phyloP scores from a whole-genome alignment of 2,113 vertebrate genomes.

The Empidonax traillii region DNA sequence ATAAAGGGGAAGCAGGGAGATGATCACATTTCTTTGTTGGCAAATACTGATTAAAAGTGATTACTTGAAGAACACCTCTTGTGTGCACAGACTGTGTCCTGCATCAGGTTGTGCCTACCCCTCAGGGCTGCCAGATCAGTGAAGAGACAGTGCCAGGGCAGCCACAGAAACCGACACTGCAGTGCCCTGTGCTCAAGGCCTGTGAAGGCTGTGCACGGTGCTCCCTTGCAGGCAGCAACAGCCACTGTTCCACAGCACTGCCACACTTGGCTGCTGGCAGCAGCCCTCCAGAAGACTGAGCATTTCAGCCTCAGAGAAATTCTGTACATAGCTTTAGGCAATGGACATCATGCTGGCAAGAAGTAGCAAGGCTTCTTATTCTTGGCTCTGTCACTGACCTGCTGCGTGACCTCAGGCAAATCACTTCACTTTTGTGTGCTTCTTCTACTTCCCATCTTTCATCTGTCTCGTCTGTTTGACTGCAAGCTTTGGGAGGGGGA shows the following conservation, averaged over 20 bases:
- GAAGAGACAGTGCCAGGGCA: not conserved
- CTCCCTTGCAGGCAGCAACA: not conserved
- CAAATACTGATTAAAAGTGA: not conserved
- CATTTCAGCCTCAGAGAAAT: conserved; percentile 40
- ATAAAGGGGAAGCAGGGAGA: not conserved
- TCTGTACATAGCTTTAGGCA: conserved; percentile 29
- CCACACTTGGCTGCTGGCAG: not conserved
- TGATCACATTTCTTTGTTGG: not conserved
- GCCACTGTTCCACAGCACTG: not conserved
- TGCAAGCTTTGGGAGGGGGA: conserved; percentile 39
- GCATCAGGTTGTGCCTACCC: not conserved
- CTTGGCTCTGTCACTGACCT: conserved; percentile 41
- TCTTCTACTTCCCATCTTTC: conserved; percentile 16
- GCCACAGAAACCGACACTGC: rapidly evolving
- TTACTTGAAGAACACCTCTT: not conserved
- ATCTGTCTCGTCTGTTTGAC: conserved; percentile 35
- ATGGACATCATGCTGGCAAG: conserved; percentile 50
- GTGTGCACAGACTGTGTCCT: not conserved
- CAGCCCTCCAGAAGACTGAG: not conserved
- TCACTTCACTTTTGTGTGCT: conserved; percentile 19
- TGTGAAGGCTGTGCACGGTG: rapidly evolving
- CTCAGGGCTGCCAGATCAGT: not conserved
- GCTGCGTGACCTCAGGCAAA: conserved; percentile 57
- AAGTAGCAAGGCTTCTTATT: conserved; percentile 56
- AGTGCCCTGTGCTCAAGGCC: not conserved